Evolutionary conservation across 2,888 invertebrate genomes (phyloP).

Genomic region (Acleris cristana): DNA sequence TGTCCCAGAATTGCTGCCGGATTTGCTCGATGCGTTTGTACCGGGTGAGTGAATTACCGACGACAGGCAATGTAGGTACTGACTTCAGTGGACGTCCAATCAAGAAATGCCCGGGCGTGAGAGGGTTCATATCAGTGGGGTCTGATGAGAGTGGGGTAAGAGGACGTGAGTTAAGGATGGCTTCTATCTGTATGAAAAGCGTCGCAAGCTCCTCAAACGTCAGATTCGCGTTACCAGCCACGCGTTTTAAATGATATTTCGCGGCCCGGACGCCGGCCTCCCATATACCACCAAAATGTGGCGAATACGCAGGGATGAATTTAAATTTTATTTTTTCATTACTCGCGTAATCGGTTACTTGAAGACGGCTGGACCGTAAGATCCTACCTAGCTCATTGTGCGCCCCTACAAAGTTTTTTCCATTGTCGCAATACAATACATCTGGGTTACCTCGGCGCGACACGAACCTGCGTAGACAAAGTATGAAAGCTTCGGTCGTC

Average conservation of each 20-base stretch:
- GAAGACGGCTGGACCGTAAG: constrained; percentile 15
- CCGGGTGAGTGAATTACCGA: not conserved
- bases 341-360: constrained; percentile 1
- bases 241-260: not conserved
- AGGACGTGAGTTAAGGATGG: not conserved
- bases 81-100: constrained; percentile 8
- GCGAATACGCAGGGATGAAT: constrained; percentile 9
- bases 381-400: constrained; percentile 20
- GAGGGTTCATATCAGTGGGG: constrained; percentile 1
- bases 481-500: constrained; percentile 9
- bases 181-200: constrained; percentile 10
- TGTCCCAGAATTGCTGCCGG: constrained; percentile 8
- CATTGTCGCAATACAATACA: constrained; percentile 7
- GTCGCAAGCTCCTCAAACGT: constrained; percentile 18
- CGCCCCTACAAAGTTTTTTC: constrained; percentile 2
- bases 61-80: not conserved
- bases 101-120: not conserved
- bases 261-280: constrained; percentile 1
- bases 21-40: constrained; percentile 8
- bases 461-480: constrained; percentile 16
- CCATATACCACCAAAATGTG: constrained; percentile 14
- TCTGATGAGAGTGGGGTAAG: constrained; percentile 11
- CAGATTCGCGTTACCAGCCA: not conserved
- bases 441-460: constrained; percentile 8
- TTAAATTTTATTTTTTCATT: constrained; percentile 5